A percentile compares a stretch with the other conserved stretches of the same genome.
Evolutionary conservation across 2,113 vertebrate genomes (phyloP).

Genomic region (Hoplias malabaricus): DNA sequence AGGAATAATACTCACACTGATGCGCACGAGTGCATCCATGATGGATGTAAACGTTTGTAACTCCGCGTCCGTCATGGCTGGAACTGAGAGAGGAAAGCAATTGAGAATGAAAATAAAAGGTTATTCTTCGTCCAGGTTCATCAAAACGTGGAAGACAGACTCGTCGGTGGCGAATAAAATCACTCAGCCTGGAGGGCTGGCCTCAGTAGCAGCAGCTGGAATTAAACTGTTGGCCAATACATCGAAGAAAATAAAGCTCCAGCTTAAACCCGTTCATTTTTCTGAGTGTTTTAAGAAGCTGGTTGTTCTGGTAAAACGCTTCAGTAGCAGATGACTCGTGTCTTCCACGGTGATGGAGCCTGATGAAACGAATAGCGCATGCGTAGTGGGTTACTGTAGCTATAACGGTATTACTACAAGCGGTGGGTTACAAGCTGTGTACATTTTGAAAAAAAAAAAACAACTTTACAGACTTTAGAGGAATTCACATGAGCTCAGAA

Average conservation of each 20-base stretch:
- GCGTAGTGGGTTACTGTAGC: background rate
- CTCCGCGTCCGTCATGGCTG: constrained; percentile 86
- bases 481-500: background rate
- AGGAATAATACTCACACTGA: constrained; percentile 80
- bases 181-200: background rate
- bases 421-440: too few relatives aligned
- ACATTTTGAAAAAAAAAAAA: background rate
- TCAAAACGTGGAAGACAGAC: background rate
- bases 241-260: background rate
- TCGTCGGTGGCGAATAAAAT: background rate
- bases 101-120: background rate
- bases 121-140: background rate
- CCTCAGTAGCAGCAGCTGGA: background rate
- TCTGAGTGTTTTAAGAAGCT: background rate
- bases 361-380: constrained; percentile 25
- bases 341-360: background rate
- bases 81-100: background rate
- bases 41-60: constrained; percentile 88
- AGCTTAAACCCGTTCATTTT: constrained; percentile 19
- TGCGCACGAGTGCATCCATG: constrained; percentile 91
- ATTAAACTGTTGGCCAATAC: background rate
- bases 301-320: background rate
- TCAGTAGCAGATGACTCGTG: background rate
- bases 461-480: background rate
- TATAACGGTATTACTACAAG: background rate